These are phyloP conservation scores for Drosophila meridionalis DNA, from an alignment of 2,888 invertebrate species.

Conservation along the genomic window DNA sequence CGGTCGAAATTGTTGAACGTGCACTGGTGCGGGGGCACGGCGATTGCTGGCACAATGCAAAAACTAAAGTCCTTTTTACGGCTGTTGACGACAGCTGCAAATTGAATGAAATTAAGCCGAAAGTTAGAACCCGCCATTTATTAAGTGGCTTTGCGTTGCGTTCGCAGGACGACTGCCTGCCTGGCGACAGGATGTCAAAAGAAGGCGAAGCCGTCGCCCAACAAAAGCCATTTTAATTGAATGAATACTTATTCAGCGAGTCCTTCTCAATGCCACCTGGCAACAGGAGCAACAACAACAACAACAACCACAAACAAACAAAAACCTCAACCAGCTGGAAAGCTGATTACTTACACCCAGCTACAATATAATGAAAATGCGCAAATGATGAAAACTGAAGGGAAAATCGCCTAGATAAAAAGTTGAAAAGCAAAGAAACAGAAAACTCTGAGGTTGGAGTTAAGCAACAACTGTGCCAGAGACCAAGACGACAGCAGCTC, in stretches of 20 bases:
- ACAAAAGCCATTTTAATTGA: constrained; percentile 64
- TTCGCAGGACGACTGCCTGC: constrained; percentile 10
- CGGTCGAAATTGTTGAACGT: constrained; percentile 35
- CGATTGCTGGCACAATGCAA: constrained; percentile 57
- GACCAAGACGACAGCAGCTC: not conserved
- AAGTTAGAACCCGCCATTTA: constrained; percentile 68
- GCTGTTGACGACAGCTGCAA: constrained; percentile 78
- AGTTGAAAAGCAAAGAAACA: constrained; percentile 16
- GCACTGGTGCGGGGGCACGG: not conserved
- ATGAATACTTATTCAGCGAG: constrained; percentile 56
- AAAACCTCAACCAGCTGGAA: constrained; percentile 33
- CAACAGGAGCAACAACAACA: constrained; percentile 18
- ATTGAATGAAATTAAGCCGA: constrained; percentile 73
- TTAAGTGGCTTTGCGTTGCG: constrained; percentile 63
- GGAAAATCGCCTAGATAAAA: constrained; percentile 27
- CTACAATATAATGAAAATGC: constrained; percentile 35
- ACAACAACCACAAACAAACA: constrained; percentile 3
- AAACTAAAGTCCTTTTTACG: constrained; percentile 73
- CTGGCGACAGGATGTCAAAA: constrained; percentile 30
- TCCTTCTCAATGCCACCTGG: constrained; percentile 49
- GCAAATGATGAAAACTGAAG: constrained; percentile 20
- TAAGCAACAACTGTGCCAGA: constrained; percentile 13
- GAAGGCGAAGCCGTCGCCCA: constrained; percentile 12
- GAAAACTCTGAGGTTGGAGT: constrained; percentile 14
- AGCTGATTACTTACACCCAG: constrained; percentile 38